Evolutionary conservation across 2,113 vertebrate species (phyloP).

Genomic region (Thermophis baileyi): DNA sequence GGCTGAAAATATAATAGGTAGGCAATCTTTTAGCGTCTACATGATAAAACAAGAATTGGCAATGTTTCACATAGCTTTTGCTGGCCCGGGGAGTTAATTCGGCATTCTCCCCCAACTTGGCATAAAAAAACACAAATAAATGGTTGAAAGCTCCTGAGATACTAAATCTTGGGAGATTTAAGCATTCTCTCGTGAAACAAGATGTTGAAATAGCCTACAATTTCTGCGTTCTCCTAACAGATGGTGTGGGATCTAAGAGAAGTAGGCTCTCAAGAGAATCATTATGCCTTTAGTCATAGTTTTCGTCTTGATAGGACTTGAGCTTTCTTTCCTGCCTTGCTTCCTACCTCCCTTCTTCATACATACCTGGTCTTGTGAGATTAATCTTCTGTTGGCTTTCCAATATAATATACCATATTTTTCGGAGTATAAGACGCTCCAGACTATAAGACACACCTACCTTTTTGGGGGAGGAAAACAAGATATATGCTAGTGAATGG

Average conservation of each 20-base stretch:
- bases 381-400: background rate
- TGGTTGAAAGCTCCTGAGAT: background rate
- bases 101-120: background rate
- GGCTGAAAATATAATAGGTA: background rate
- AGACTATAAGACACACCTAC: too few relatives aligned
- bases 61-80: background rate
- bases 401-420: too few relatives aligned
- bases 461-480: too few relatives aligned
- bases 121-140: background rate
- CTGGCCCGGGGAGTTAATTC: background rate
- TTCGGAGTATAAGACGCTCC: too few relatives aligned
- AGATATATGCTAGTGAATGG: too few relatives aligned
- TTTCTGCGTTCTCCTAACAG: background rate
- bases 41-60: background rate
- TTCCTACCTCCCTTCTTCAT: background rate
- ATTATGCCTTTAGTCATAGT: background rate
- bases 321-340: background rate
- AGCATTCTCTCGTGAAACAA: background rate
- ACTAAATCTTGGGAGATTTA: background rate
- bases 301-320: background rate
- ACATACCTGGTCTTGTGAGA: background rate
- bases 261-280: background rate
- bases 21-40: background rate
- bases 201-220: background rate
- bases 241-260: background rate